A percentile compares a stretch with the other conserved stretches of the same genome.
Conservation (phyloP, 2,888 invertebrate genomes). For the Tryphoninae sp. region DNA sequence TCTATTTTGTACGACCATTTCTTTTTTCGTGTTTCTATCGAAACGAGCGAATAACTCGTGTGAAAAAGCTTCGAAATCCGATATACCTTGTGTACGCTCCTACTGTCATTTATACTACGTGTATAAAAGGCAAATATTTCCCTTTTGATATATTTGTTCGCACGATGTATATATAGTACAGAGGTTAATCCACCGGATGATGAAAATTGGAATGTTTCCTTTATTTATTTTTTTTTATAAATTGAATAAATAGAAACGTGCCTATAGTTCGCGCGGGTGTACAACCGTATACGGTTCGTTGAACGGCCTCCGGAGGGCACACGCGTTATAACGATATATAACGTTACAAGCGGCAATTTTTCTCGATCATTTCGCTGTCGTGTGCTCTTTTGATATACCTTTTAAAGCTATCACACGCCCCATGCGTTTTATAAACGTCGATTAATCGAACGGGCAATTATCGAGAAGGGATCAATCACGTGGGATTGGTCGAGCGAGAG, state of each 20-base stretch:
- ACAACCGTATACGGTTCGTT: not conserved
- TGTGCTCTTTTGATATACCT: not conserved
- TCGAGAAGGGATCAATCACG: slow-evolving; percentile 78
- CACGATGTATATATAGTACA: not conserved
- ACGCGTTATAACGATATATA: not conserved
- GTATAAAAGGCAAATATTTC: slow-evolving; percentile 11
- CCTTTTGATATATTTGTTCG: slow-evolving; percentile 7
- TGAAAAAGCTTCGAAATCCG: slow-evolving; percentile 9
- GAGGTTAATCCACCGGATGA: slow-evolving; percentile 19
- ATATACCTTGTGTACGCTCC: not conserved
- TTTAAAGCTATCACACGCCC: slow-evolving; percentile 5
- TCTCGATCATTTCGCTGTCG: slow-evolving; percentile 6
- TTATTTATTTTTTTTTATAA: slow-evolving; percentile 6
- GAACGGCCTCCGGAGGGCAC: not conserved
- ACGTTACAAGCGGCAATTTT: slow-evolving; percentile 1
- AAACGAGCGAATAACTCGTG: not conserved
- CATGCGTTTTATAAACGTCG: slow-evolving; percentile 36
- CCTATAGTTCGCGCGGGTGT: not conserved
- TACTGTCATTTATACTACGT: slow-evolving; percentile 3
- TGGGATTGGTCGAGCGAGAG: slow-evolving; percentile 3
- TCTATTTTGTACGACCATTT: not conserved
- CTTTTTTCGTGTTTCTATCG: slow-evolving; percentile 13
- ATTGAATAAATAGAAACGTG: slow-evolving; percentile 6
- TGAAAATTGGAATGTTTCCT: slow-evolving; percentile 12
- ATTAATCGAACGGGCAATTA: slow-evolving; percentile 75